Conservation (phyloP, 2,113 vertebrate genomes). For the Sinocyclocheilus maitianheensis region DNA sequence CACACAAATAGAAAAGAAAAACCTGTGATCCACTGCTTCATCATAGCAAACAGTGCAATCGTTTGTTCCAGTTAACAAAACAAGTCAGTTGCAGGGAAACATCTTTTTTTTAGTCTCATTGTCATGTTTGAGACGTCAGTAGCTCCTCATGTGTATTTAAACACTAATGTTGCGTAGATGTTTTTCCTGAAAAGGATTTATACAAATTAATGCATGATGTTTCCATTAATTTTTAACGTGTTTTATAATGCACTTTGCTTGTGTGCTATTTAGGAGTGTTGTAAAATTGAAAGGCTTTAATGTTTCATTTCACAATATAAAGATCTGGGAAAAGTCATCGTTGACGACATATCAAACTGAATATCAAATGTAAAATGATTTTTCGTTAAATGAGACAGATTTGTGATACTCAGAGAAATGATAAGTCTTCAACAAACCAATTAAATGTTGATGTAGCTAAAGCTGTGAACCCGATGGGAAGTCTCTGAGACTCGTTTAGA, state of each 20-base stretch:
- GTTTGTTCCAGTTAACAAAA: slow-evolving; percentile 22
- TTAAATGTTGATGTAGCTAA: slow-evolving; percentile 8
- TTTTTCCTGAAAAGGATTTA: slow-evolving; percentile 15
- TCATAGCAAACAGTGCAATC: slow-evolving; percentile 9
- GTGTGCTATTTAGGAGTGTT: neutral
- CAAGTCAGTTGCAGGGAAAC: neutral
- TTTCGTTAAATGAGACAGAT: neutral
- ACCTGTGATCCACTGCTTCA: slow-evolving; percentile 22
- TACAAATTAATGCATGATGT: neutral
- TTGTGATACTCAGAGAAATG: neutral
- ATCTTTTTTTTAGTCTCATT: neutral
- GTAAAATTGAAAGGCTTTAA: neutral
- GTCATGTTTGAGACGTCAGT: neutral
- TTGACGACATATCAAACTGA: neutral
- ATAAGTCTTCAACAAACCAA: neutral
- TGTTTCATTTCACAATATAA: neutral
- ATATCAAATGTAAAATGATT: neutral
- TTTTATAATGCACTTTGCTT: neutral
- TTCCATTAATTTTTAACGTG: slow-evolving; percentile 8
- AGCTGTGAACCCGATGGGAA: neutral
- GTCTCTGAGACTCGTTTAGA: neutral
- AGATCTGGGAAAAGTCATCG: neutral
- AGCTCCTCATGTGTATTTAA: slow-evolving; percentile 1
- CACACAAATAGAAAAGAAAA: slow-evolving; percentile 18
- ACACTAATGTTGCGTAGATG: neutral